A percentile compares a stretch with the other conserved stretches of the same genome.
These are phyloP conservation scores for Cheirogaleus medius DNA, from an alignment of 2,113 vertebrate genomes.

Conservation along the genomic window DNA sequence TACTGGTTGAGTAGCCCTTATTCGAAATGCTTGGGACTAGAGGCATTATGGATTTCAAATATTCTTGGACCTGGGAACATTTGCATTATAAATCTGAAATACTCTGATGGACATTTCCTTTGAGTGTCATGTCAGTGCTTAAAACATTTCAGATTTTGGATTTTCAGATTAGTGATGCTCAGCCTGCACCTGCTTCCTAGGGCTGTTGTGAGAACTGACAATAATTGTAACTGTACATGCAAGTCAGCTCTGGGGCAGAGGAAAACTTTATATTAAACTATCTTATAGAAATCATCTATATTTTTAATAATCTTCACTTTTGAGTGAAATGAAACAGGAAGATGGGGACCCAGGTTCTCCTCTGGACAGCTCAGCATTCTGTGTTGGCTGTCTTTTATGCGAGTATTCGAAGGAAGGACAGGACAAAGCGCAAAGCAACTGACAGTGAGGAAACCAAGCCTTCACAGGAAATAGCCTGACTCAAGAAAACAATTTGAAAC, in stretches of 20 bases:
- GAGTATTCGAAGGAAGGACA: not conserved
- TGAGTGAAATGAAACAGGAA: not conserved
- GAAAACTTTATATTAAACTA: not conserved
- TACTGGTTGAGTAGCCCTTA: not conserved
- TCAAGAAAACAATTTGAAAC: not conserved
- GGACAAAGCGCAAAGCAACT: accelerated
- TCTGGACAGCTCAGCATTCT: not conserved
- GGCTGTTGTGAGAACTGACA: not conserved
- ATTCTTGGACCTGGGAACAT: not conserved
- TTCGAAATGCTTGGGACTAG: not conserved
- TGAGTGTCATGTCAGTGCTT: not conserved
- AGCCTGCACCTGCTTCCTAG: not conserved
- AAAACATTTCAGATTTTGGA: not conserved
- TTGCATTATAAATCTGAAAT: not conserved
- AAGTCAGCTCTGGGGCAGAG: not conserved
- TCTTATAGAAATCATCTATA: not conserved
- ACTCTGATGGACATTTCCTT: not conserved
- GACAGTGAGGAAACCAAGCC: not conserved
- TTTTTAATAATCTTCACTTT: not conserved
- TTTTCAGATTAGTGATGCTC: not conserved
- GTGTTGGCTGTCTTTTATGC: not conserved
- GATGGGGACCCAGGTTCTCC: not conserved
- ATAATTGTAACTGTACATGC: not conserved
- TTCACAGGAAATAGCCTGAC: not conserved
- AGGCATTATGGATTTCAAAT: not conserved